Evolutionary conservation across 2,888 invertebrate species (phyloP).

Genomic region (Mesorhabditis sp.): DNA sequence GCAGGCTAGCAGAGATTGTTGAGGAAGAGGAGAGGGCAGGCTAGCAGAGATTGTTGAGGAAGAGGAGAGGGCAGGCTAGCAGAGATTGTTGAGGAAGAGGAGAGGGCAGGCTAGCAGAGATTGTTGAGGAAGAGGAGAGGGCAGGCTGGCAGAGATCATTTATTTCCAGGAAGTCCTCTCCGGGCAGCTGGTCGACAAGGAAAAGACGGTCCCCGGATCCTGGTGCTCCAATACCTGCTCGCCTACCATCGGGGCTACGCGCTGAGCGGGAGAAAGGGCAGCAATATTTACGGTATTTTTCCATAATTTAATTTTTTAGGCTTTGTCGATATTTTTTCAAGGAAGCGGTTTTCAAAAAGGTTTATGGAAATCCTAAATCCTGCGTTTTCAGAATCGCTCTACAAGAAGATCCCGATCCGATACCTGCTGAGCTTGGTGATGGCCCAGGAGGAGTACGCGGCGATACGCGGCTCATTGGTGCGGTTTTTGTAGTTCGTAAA

Average conservation of each 20-base stretch:
- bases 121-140: no score
- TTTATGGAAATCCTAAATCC: not conserved
- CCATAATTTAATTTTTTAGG: no score
- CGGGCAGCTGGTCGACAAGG: not conserved
- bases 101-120: no score
- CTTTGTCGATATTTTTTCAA: not conserved
- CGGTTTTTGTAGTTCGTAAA: not conserved
- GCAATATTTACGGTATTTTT: not conserved
- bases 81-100: no score
- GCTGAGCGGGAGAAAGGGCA: not conserved
- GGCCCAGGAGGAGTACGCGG: not conserved
- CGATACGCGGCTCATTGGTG: not conserved
- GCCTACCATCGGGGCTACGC: not conserved
- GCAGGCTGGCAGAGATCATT: not conserved
- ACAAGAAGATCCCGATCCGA: not conserved
- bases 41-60: no score
- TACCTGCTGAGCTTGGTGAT: not conserved
- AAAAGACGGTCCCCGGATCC: not conserved
- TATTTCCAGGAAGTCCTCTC: not conserved
- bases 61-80: no score
- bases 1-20: no score
- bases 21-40: no score
- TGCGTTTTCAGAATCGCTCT: not conserved
- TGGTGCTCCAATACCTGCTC: conserved; percentile 6
- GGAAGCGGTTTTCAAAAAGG: not conserved